Base-by-base conservation (phyloP, 2,797 vertebrate species). In the Morus bassanus region DNA sequence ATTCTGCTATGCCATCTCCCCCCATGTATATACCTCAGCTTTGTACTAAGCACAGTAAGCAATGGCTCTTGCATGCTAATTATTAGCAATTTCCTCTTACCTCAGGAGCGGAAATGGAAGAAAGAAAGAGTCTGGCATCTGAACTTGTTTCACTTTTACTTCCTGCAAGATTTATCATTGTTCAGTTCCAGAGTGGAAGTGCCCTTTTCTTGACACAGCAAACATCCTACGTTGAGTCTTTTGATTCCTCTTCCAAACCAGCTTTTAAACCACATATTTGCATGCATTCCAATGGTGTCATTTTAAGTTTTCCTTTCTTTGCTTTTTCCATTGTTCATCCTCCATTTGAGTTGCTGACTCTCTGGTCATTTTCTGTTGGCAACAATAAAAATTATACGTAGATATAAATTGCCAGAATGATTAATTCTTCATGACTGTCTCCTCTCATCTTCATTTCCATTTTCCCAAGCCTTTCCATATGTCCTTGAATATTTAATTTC, bases 81-180 rank as follows among this genome's bases (percentile, higher is more conserved):
- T 79, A 89, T 92, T 87, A 85, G 37, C 33, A 76, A 68, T 81
- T 95, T 91, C 87, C 74, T 69, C 69, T 74, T 85, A 92, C 56
- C 81, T 91, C 84, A 83, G 65, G 30, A 96, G 72, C 24, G 86
- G 30, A 41, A 92, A 60, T 61, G 30, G 43, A 85, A 85, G 51
- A 91, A 92, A 94, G 57, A 82, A 90, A 89, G 37, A 69, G 4
- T 53, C 60, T 93, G 93, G 30, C 64, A 87, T 87, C 53, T 82
- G 72, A 93, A 75, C n/a, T 70, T 67, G 39, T 81, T 92, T 92
- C 63, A 80, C 54, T 91, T 94, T 84, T 94, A 54, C 31, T 88
- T 85, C 61, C 39, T 94, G 46, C 10, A 74, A 54, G 63, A 39
- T 81, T 91, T 77, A 81, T 85, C 3, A 7, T 39, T 80, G 41